Base-by-base conservation (phyloP, 2,797 vertebrate genomes). In the Galago senegalensis region DNA sequence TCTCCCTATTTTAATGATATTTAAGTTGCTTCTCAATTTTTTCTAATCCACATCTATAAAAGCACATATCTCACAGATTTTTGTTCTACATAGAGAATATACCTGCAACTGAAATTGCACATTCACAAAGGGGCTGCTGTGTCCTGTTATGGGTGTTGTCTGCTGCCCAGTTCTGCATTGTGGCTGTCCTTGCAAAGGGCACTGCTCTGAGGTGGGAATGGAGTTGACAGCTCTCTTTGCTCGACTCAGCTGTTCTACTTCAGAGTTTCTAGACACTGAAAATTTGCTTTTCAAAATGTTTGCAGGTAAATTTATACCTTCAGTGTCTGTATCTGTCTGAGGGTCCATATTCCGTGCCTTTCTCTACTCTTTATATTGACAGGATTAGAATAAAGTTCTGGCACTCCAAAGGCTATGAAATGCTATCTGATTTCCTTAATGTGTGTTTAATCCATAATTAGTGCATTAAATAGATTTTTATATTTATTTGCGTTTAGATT, bases 111-210 rank as follows among this genome's bases (percentile, higher is more conserved):
- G 31, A 20, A 80, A 43, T 5, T 53, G 37, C 9, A 60, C 7
- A 7, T 27, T 14, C 5, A 14, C 1, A 56, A 11, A 40, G 2
- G 4, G 14, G 4, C 14, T 27, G 12, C 1, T 18, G 14, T 90
- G 58, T 13, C 73, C 40, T 80, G 31, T 37, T 65, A 10, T 40
- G 4, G 3, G 37, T 5, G 7, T 5, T 25, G 23, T 72, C 63
- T 40, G 56, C 2, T 11, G 25, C 5, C n/a, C 1, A 53, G 17
- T 40, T 88, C 31, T 67, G 1, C 8, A 0, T 23, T 11, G 16
- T 46, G 43, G 9, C 17, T 40, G 1, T 10, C 60, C 27, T 1
- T 7, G 4, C 21, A 37, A 85, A 11, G 31, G 40, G 14, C 4
- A 4, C 2, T 80, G n/a, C 7, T 90, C 12, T 12, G 29, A 29